Percentiles rank a stretch among this genome's conserved stretches.
Conservation (phyloP, 2,113 vertebrate genomes). For the Candoia aspera region DNA sequence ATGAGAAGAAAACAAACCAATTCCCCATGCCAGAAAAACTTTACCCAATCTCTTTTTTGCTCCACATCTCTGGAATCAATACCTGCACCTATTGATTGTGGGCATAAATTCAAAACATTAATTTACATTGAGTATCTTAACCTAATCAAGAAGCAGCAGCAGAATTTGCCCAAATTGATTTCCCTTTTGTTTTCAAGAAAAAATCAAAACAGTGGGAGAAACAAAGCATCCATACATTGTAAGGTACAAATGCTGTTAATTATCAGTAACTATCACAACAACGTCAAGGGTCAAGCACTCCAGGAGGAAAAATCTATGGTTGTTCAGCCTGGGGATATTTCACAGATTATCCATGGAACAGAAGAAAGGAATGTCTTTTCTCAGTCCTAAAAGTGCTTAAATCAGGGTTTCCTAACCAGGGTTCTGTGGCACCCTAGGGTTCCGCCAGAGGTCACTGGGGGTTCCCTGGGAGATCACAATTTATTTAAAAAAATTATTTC, state of each 20-base stretch:
- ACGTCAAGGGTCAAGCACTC: constrained; percentile 44
- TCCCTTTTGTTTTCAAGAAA: constrained; percentile 67
- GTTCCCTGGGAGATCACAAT: no score
- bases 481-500: no score
- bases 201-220: constrained; percentile 33
- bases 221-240: constrained; percentile 43
- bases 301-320: constrained; percentile 32
- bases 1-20: constrained; percentile 37
- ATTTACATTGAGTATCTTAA: constrained; percentile 73
- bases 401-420: no score
- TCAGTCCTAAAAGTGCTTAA: not conserved
- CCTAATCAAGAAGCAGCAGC: constrained; percentile 71
- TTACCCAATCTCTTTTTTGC: constrained; percentile 63
- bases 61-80: constrained; percentile 65
- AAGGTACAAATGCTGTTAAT: constrained; percentile 57
- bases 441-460: no score
- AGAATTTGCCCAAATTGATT: constrained; percentile 72
- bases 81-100: constrained; percentile 71
- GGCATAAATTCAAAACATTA: constrained; percentile 74
- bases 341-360: not conserved
- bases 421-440: no score
- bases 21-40: constrained; percentile 59
- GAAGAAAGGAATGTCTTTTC: not conserved
- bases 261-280: constrained; percentile 56
- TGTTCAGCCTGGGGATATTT: not conserved